These are phyloP conservation scores for Phrynocephalus versicolor DNA, from an alignment of 2,113 vertebrate genomes.

Conservation along the genomic window DNA sequence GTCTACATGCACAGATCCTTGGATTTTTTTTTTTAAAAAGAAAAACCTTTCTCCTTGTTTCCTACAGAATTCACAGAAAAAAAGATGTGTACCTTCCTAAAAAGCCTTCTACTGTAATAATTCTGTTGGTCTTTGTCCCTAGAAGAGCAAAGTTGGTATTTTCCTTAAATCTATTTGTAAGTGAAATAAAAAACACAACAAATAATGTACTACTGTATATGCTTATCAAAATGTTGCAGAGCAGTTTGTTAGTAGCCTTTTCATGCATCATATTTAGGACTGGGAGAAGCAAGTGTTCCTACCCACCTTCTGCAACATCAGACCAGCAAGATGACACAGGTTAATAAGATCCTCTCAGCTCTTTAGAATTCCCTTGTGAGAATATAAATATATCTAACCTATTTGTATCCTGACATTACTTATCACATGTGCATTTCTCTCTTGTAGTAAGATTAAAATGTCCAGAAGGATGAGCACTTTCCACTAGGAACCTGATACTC, in stretches of 20 bases:
- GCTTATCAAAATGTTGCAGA: background rate
- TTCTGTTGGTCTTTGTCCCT: background rate
- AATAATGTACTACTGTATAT: background rate
- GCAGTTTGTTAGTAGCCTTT: background rate
- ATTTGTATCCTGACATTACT: background rate
- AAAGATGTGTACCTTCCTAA: background rate
- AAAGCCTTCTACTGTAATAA: background rate
- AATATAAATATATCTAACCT: slow-evolving; percentile 10
- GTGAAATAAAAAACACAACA: background rate
- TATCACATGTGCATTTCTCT: background rate
- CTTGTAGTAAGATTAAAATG: background rate
- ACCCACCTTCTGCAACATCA: background rate
- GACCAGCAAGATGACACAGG: background rate
- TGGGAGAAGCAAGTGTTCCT: background rate
- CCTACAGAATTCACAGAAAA: background rate
- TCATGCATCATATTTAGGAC: background rate
- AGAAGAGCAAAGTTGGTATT: background rate
- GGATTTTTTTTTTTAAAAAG: too few species aligned
- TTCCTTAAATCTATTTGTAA: background rate
- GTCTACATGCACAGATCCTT: background rate
- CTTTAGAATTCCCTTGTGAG: background rate
- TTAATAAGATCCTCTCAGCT: slow-evolving; percentile 13
- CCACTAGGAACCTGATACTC: background rate
- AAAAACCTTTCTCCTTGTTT: background rate
- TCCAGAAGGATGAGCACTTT: background rate